Base-by-base conservation (phyloP, 2,888 invertebrate species). In the Aspidiotus rigidus region DNA sequence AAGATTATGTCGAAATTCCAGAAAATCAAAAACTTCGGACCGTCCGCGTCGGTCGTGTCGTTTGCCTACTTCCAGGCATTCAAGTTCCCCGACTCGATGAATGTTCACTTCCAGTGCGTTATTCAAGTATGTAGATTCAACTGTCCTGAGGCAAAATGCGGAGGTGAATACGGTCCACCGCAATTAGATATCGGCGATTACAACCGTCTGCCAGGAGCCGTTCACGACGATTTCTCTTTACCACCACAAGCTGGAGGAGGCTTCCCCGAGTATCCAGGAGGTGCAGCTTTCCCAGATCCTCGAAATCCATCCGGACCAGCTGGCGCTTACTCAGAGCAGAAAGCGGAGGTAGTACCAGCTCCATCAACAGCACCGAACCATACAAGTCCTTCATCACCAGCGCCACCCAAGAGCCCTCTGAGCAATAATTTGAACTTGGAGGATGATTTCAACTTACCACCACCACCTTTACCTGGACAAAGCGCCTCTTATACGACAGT, bases 31-130 rank as follows among this genome's bases (percentile, higher is more conserved):
- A 93, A 94, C 82, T 94, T 94, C 76, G 94, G 94, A 1, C 90
- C 93, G 0, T 92, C 93, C 39, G 94, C 94, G 7, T 93, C 93
- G 0, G 94, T 94, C 6, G 93, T 94, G 15, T 93, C 93, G 66
- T 94, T 93, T 77, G 93, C 94, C 13, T 93, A 94, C 80, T 94
- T 94, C 89, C 93, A 94, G 80, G 94, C 94, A 7, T 94, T 94
- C 82, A 94, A 94, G 79, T 94, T 94, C 85, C 94, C 94, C 1
- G 94, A 94, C 78, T 93, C 93, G 11, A 94, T 94, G 93, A 93
- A 94, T 78, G 94, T 94, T 5, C 93, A 93, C 83, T 94, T 94
- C 88, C 94, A 94, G 79, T 94, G 94, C 77, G 93, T 93, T 57
- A 94, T 94, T 74, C 94, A 94, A 81, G 93, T 94, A 6, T 94